Percentiles rank a stretch among this genome's conserved stretches.
Evolutionary conservation across 2,113 vertebrate species (phyloP).

Genomic region (Caranx melampygus): DNA sequence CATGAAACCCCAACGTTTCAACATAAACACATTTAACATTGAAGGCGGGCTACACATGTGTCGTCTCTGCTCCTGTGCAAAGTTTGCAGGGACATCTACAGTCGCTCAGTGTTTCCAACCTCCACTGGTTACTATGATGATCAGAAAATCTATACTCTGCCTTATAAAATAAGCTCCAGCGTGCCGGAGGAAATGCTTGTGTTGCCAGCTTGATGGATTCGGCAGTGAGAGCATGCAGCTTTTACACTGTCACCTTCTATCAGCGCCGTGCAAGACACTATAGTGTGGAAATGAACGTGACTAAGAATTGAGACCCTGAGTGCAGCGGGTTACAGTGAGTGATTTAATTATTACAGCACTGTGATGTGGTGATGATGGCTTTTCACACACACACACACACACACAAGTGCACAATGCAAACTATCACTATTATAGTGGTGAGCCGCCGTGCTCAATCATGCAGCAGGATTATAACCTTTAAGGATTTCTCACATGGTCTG

Average conservation of each 20-base stretch:
- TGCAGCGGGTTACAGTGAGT: slow-evolving; percentile 39
- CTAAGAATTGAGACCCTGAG: slow-evolving; percentile 34
- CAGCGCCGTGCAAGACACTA: slow-evolving; percentile 4
- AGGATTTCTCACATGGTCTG: slow-evolving; percentile 22
- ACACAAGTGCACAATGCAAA: slow-evolving; percentile 13
- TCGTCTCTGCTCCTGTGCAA: not conserved
- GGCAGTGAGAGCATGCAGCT: slow-evolving; percentile 31
- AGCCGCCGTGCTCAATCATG: slow-evolving; percentile 24
- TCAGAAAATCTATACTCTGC: not conserved
- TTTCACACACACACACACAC: slow-evolving; percentile 41
- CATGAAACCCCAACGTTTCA: too few relatives aligned
- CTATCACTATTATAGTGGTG: slow-evolving; percentile 13
- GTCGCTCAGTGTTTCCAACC: not conserved
- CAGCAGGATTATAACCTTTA: slow-evolving; percentile 13
- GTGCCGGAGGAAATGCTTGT: slow-evolving; percentile 24
- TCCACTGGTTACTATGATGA: not conserved
- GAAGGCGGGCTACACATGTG: too few relatives aligned
- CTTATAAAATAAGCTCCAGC: not conserved
- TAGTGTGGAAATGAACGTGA: slow-evolving; percentile 23
- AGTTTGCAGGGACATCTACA: too few relatives aligned
- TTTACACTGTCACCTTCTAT: slow-evolving; percentile 54
- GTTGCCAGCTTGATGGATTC: slow-evolving; percentile 37
- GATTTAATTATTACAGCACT: slow-evolving; percentile 63
- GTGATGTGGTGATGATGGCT: slow-evolving; percentile 36
- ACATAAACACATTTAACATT: not conserved